These are phyloP conservation scores for Drosophila navojoa DNA, from an alignment of 1,140 invertebrate genomes.

Conservation along the genomic window DNA sequence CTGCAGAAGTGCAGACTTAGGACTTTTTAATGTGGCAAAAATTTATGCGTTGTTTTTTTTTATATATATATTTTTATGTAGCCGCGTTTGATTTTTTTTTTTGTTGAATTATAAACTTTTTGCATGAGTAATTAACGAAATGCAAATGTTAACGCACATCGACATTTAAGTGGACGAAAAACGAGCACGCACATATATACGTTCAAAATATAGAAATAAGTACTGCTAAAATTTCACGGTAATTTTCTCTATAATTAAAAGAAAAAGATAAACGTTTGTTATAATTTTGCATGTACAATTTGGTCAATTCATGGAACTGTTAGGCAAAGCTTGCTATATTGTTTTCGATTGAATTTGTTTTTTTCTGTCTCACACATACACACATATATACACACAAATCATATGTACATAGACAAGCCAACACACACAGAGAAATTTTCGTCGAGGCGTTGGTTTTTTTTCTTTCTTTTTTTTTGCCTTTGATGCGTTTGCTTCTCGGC, in stretches of 20 bases:
- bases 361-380: not conserved
- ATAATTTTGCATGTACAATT: slow-evolving; percentile 75
- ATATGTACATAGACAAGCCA: not conserved
- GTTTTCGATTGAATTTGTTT: slow-evolving; percentile 25
- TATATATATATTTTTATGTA: slow-evolving; percentile 4
- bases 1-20: slow-evolving; percentile 3
- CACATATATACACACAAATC: not conserved
- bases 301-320: slow-evolving; percentile 55
- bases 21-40: slow-evolving; percentile 6
- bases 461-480: slow-evolving; percentile 23
- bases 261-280: slow-evolving; percentile 63
- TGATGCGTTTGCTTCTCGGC: slow-evolving; percentile 43
- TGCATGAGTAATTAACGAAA: slow-evolving; percentile 63
- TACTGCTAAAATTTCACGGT: slow-evolving; percentile 79
- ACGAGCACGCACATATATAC: slow-evolving; percentile 65
- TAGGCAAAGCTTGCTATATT: slow-evolving; percentile 60
- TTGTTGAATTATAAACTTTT: slow-evolving; percentile 47
- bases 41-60: slow-evolving; percentile 4
- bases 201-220: slow-evolving; percentile 71
- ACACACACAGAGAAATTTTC: slow-evolving; percentile 6
- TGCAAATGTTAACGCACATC: slow-evolving; percentile 62
- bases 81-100: slow-evolving; percentile 19
- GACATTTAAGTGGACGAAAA: slow-evolving; percentile 65
- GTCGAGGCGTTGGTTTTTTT: slow-evolving; percentile 69
- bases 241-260: slow-evolving; percentile 78